phyloP scores from a whole-genome alignment of 2,888 invertebrate species.

The Scaptomyza flava region DNA sequence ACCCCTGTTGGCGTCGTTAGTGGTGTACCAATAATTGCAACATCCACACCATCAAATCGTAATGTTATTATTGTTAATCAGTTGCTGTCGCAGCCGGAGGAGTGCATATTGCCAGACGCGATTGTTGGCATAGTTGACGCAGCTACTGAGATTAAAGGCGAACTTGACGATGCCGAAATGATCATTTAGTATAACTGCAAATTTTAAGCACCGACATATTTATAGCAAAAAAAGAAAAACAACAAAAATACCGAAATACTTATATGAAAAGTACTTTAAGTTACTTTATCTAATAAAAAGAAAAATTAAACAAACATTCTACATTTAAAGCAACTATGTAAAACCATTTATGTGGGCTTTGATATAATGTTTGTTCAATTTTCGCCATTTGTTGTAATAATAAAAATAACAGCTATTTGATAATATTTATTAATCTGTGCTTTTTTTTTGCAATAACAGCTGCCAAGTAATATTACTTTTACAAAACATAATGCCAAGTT shows the following conservation, averaged over 20 bases:
- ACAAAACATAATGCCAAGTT: too few species aligned
- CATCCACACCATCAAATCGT: conserved; percentile 26
- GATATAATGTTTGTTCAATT: conserved; percentile 10
- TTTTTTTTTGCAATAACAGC: not conserved
- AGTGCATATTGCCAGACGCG: conserved; percentile 58
- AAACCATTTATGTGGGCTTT: conserved; percentile 5
- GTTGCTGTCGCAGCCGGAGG: conserved; percentile 43
- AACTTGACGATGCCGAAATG: conserved; percentile 57
- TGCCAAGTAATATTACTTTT: too few species aligned
- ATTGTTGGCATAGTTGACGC: conserved; percentile 2
- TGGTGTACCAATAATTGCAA: not conserved
- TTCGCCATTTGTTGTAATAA: conserved; percentile 6
- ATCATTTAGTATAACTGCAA: conserved; percentile 19
- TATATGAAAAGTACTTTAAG: conserved; percentile 45
- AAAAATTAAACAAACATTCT: not conserved
- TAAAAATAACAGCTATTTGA: conserved; percentile 1
- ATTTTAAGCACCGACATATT: conserved; percentile 1
- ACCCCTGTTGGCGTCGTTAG: conserved; percentile 2
- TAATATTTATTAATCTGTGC: not conserved
- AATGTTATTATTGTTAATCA: conserved; percentile 58
- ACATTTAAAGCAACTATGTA: conserved; percentile 3
- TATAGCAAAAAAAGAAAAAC: not conserved
- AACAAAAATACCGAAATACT: not conserved
- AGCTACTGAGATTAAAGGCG: conserved; percentile 57
- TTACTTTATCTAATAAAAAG: conserved; percentile 33